Conservation (phyloP, 64 coral and sea anemone species). For the Exaiptasia diaphana region DNA sequence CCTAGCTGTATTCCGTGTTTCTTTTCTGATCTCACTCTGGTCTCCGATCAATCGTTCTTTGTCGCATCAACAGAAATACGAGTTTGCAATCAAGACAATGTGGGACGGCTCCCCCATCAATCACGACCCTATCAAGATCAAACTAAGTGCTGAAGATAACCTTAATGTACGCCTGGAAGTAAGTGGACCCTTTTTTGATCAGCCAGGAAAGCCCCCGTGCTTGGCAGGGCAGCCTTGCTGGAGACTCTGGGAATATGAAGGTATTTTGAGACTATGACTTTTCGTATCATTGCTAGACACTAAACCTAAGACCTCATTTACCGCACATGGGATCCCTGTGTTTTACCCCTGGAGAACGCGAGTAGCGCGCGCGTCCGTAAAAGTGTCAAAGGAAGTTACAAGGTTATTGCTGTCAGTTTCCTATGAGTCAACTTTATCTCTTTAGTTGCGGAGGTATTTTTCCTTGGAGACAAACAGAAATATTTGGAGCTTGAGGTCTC, state of each 20-base stretch:
- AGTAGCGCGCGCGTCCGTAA: too few species aligned
- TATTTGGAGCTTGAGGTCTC: constrained; percentile 76
- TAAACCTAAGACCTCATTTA: too few species aligned
- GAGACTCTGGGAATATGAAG: constrained; percentile 81
- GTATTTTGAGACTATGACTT: constrained; percentile 25
- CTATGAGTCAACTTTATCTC: background rate
- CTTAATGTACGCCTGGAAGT: constrained; percentile 49
- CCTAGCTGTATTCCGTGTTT: too few species aligned
- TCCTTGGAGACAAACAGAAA: constrained; percentile 79
- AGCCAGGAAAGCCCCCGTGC: constrained; percentile 65
- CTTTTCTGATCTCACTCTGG: too few species aligned
- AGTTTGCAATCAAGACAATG: constrained; percentile 52
- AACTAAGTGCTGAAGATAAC: constrained; percentile 67
- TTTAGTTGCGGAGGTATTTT: constrained; percentile 91
- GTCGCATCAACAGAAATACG: constrained; percentile 67
- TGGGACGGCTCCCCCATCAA: constrained; percentile 68
- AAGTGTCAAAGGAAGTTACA: too few species aligned
- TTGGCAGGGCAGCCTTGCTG: constrained; percentile 49
- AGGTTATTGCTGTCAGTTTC: too few species aligned
- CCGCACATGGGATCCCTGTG: too few species aligned
- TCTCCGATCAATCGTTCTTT: too few species aligned
- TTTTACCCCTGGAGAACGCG: too few species aligned
- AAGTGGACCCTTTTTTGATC: constrained; percentile 69
- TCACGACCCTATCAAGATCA: constrained; percentile 56
- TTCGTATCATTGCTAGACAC: background rate